Conservation (phyloP, 2,113 vertebrate genomes). For the Spheniscus mendiculus region DNA sequence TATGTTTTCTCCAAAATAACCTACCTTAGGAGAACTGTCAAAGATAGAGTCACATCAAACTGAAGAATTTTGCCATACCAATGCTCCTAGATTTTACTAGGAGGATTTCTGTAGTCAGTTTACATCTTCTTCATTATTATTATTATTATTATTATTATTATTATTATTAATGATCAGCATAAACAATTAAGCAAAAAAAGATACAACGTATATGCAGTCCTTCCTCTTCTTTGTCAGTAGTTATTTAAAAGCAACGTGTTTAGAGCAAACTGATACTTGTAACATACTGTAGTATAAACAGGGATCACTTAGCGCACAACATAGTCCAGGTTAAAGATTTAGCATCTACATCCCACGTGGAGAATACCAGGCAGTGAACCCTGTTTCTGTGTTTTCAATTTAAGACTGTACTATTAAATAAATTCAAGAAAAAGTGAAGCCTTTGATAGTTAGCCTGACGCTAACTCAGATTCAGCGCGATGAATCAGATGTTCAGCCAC, state of each 20-base stretch:
- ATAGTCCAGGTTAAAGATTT: background rate
- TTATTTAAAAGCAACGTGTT: constrained; percentile 12
- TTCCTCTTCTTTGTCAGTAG: constrained; percentile 24
- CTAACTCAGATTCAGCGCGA: background rate
- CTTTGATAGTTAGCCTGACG: background rate
- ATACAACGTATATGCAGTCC: background rate
- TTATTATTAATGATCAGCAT: constrained; percentile 25
- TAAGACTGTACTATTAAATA: background rate
- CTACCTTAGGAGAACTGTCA: constrained; percentile 94
- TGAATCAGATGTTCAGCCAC: background rate
- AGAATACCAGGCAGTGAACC: background rate
- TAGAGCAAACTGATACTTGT: background rate
- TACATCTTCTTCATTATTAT: background rate
- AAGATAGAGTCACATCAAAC: constrained; percentile 78
- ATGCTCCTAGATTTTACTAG: constrained; percentile 59
- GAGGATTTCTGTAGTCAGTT: constrained; percentile 27
- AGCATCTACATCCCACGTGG: background rate
- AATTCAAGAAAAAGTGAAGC: background rate
- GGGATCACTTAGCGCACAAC: background rate
- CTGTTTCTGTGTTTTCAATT: background rate
- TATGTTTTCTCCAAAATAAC: constrained; percentile 98
- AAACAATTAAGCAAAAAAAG: constrained; percentile 40
- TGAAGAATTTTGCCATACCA: constrained; percentile 76
- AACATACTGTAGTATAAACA: background rate
- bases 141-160: background rate